A percentile compares a stretch with the other conserved stretches of the same genome.
phyloP scores from a whole-genome alignment of 2,888 invertebrate species.

The Epinotia demarniana region DNA sequence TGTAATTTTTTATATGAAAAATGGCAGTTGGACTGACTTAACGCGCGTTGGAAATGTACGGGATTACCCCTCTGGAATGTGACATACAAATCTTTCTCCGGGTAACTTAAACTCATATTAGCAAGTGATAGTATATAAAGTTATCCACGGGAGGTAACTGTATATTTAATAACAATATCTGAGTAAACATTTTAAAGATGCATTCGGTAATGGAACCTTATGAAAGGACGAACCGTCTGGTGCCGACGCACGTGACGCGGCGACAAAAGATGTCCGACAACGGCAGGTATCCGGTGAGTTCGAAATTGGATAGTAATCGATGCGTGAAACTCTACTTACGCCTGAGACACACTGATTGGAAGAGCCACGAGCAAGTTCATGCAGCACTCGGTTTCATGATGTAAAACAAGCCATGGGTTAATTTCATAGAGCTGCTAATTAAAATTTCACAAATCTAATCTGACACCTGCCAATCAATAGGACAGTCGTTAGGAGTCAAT shows the following conservation, averaged over 20 bases:
- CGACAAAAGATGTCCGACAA: slow-evolving; percentile 72
- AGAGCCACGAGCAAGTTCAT: not conserved
- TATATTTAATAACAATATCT: not conserved
- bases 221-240: slow-evolving; percentile 39
- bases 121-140: no score
- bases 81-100: not conserved
- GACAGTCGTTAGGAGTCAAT: no score
- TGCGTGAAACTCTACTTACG: slow-evolving; percentile 73
- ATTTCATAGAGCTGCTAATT: not conserved
- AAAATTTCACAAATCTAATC: no score
- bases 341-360: slow-evolving; percentile 48
- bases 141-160: not conserved
- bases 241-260: slow-evolving; percentile 69
- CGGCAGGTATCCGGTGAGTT: slow-evolving; percentile 74
- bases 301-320: slow-evolving; percentile 81
- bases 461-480: no score
- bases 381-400: not conserved
- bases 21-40: no score
- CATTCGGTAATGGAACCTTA: slow-evolving; percentile 38
- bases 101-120: not conserved
- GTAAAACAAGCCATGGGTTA: not conserved
- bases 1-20: no score
- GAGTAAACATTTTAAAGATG: slow-evolving; percentile 28
- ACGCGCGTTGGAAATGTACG: no score
- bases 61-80: not conserved